phyloP scores from a whole-genome alignment of 2,888 invertebrate species.

The Ametastegia equiseti region DNA sequence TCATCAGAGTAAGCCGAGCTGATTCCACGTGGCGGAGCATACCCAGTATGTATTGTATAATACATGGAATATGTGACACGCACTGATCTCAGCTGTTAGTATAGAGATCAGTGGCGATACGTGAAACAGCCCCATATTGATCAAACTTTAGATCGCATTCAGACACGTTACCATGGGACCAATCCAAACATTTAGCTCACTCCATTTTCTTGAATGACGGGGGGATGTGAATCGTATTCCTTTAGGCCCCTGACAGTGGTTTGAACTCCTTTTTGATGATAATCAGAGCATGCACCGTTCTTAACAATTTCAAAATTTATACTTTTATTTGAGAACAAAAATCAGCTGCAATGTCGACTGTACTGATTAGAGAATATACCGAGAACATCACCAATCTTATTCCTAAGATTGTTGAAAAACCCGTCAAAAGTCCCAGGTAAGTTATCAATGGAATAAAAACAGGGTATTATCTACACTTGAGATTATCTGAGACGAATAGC shows the following conservation, averaged over 20 bases:
- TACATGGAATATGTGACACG: too few species aligned
- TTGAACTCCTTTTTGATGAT: constrained; percentile 23
- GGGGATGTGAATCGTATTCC: constrained; percentile 11
- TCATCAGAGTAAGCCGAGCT: too few species aligned
- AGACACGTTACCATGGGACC: constrained; percentile 21
- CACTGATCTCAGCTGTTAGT: too few species aligned
- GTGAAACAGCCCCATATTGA: too few species aligned
- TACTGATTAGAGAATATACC: constrained; percentile 20
- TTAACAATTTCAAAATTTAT: neutral
- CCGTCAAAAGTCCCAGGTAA: constrained; percentile 55
- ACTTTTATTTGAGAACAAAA: neutral
- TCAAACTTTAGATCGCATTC: constrained; percentile 15
- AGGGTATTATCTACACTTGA: neutral
- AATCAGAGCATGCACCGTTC: neutral
- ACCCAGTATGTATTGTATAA: too few species aligned
- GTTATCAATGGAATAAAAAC: neutral
- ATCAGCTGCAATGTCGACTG: constrained; percentile 35
- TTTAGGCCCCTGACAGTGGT: neutral
- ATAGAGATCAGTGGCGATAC: too few species aligned
- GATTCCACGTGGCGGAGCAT: too few species aligned
- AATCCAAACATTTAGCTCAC: constrained; percentile 19
- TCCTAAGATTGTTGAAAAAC: constrained; percentile 48
- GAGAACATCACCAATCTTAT: constrained; percentile 55
- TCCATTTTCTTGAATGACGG: neutral
- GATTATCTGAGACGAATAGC: neutral